Percentiles rank a stretch among this genome's conserved stretches.
Evolutionary conservation across 1,140 invertebrate species (phyloP).

Genomic region (Scylla paramamosain): DNA sequence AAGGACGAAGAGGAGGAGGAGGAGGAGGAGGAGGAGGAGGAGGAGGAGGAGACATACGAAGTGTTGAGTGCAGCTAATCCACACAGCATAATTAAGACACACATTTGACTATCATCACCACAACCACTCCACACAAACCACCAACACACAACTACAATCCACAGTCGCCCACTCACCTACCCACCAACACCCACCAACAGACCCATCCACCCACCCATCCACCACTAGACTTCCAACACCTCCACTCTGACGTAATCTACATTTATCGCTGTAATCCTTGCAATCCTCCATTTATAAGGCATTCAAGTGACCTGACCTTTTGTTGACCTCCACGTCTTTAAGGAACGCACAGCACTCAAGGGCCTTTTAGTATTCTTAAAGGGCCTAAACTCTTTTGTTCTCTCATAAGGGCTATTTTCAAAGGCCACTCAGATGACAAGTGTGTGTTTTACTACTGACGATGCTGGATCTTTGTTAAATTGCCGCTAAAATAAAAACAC

Average conservation of each 20-base stretch:
- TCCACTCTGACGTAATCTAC: neutral
- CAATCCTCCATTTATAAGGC: neutral
- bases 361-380: no score
- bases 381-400: no score
- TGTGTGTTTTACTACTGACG: no score
- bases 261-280: neutral
- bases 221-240: neutral
- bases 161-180: neutral
- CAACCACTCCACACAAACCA: neutral
- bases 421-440: no score
- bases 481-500: no score
- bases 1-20: no score
- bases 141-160: no score
- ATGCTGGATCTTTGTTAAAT: no score
- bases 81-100: no score
- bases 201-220: neutral
- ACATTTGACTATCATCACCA: neutral
- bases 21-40: neutral
- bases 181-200: neutral
- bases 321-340: no score
- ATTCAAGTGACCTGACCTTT: neutral
- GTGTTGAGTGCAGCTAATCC: neutral
- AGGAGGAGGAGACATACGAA: neutral
- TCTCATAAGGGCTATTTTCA: no score
- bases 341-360: no score